A percentile compares a stretch with the other conserved stretches of the same genome.
phyloP scores from a whole-genome alignment of 2,113 vertebrate species.

The Speoplatyrhinus poulsoni region DNA sequence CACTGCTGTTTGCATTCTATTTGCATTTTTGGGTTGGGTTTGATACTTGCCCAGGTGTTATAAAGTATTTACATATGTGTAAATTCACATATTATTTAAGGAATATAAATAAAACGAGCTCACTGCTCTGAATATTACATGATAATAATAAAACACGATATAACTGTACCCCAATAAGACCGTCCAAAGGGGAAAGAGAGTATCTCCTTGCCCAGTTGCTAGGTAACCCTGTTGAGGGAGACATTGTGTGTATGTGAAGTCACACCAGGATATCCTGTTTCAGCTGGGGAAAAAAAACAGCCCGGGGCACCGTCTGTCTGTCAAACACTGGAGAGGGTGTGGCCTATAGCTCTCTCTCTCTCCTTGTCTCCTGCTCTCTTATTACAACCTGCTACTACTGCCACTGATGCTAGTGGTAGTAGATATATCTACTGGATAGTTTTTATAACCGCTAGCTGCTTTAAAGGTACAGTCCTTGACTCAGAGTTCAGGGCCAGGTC shows the following conservation, averaged over 20 bases:
- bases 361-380: no score
- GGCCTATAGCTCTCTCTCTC: background rate
- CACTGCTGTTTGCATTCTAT: background rate
- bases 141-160: background rate
- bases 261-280: constrained; percentile 82
- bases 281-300: constrained; percentile 54
- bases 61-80: background rate
- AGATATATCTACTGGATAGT: no score
- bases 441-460: no score
- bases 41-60: background rate
- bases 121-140: no score
- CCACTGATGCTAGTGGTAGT: no score
- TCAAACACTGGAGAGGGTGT: constrained; percentile 4
- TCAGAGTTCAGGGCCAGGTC: background rate
- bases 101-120: constrained; percentile 4
- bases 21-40: background rate
- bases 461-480: no score
- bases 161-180: constrained; percentile 1
- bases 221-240: constrained; percentile 58
- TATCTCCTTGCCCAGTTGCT: constrained; percentile 50
- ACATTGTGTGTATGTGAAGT: constrained; percentile 60
- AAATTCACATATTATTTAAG: background rate
- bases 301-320: constrained; percentile 24
- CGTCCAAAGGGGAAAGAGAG: background rate
- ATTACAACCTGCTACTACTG: background rate